These are phyloP conservation scores for Chrysodeixis includens DNA, from an alignment of 2,888 invertebrate genomes.

Conservation along the genomic window DNA sequence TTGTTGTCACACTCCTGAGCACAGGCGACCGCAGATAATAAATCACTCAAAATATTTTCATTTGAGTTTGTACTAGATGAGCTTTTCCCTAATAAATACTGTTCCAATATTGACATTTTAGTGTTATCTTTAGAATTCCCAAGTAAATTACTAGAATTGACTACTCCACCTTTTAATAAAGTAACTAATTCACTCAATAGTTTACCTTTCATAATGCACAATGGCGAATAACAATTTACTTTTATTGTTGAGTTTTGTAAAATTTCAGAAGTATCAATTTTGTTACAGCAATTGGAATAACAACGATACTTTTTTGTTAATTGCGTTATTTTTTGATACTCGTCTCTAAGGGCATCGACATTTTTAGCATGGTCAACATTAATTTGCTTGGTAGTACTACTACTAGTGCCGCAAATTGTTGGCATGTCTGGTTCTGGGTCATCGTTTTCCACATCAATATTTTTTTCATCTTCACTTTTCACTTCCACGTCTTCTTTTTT, in stretches of 20 bases:
- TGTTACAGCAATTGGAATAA: slow-evolving; percentile 92
- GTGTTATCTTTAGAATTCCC: slow-evolving; percentile 82
- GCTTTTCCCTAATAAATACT: slow-evolving; percentile 90
- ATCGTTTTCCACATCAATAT: slow-evolving; percentile 90
- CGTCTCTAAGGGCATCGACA: slow-evolving; percentile 91
- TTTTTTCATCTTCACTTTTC: slow-evolving; percentile 88
- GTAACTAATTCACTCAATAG: slow-evolving; percentile 91
- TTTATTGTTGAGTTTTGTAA: slow-evolving; percentile 83
- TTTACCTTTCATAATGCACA: slow-evolving; percentile 93
- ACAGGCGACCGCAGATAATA: slow-evolving; percentile 89
- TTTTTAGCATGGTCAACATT: slow-evolving; percentile 90
- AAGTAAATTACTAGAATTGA: slow-evolving; percentile 81
- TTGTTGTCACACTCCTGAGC: slow-evolving; percentile 91
- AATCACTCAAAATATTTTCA: slow-evolving; percentile 90
- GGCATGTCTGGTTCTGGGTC: slow-evolving; percentile 83
- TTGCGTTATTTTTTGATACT: slow-evolving; percentile 92
- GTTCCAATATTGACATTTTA: slow-evolving; percentile 92
- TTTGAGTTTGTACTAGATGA: slow-evolving; percentile 75
- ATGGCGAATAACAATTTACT: slow-evolving; percentile 93
- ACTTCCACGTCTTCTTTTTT: slow-evolving; percentile 84
- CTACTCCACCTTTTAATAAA: slow-evolving; percentile 90
- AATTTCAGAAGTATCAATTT: slow-evolving; percentile 86
- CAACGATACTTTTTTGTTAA: slow-evolving; percentile 93
- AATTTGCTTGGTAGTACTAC: slow-evolving; percentile 84
- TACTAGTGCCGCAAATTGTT: slow-evolving; percentile 67